Evolutionary conservation across 2,113 vertebrate species (phyloP).

Genomic region (Bettongia penicillata): DNA sequence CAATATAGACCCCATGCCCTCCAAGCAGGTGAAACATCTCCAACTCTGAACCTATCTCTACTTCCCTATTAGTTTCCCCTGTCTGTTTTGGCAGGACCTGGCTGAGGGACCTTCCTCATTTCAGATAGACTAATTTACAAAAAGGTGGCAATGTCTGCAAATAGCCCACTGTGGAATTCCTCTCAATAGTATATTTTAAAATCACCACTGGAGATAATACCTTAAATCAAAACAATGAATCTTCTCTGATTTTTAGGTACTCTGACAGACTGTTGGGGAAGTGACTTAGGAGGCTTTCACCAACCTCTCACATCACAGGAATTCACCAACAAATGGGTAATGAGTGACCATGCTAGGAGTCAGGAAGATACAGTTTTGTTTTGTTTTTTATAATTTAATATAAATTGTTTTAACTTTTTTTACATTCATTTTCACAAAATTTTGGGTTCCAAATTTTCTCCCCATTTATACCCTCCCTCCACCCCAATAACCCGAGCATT

Average conservation of each 20-base stretch:
- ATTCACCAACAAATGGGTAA: not conserved
- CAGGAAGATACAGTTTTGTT: not conserved
- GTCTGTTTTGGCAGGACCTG: constrained; percentile 61
- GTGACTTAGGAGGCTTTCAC: not conserved
- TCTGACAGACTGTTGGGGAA: not conserved
- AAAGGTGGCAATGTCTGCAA: not conserved
- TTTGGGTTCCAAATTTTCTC: too few species aligned
- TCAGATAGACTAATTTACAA: constrained; percentile 61
- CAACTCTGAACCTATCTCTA: not conserved
- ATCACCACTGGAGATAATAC: not conserved
- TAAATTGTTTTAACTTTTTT: too few species aligned
- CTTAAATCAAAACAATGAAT: not conserved
- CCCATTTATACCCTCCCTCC: too few species aligned
- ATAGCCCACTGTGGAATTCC: not conserved
- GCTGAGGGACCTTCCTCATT: constrained; percentile 67
- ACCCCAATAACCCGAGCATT: too few species aligned
- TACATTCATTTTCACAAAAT: too few species aligned
- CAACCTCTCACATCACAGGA: not conserved
- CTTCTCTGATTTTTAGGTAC: not conserved
- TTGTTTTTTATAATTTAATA: too few species aligned
- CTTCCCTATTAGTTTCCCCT: not conserved
- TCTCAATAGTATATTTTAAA: not conserved
- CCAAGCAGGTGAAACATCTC: not conserved
- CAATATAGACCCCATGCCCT: not conserved
- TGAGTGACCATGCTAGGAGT: not conserved